Conservation (phyloP, 1,140 invertebrate species). For the Muscidifurax raptorellus region DNA sequence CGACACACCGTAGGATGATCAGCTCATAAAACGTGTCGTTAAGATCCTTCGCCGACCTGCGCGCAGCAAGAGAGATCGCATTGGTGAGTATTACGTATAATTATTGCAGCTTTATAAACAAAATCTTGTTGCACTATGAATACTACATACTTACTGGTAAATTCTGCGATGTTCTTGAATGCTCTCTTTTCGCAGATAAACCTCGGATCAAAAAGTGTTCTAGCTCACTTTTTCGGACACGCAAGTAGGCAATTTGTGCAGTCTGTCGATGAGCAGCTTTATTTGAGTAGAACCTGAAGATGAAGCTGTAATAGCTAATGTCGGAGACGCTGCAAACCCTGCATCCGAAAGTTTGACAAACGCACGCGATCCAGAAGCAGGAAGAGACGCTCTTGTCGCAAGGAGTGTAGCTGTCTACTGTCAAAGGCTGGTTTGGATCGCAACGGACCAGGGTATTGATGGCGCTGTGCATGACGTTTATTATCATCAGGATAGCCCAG, state of each 20-base stretch:
- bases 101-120: too few species aligned
- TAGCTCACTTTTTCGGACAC: neutral
- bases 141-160: neutral
- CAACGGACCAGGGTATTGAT: neutral
- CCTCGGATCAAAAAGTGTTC: neutral
- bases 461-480: neutral
- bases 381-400: neutral
- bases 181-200: neutral
- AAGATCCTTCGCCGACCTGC: neutral
- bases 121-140: too few species aligned
- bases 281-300: neutral
- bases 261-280: neutral
- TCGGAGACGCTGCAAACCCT: neutral
- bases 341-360: neutral
- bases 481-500: neutral
- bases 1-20: constrained; percentile 52
- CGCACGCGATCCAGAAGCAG: neutral
- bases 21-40: constrained; percentile 50
- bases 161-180: neutral
- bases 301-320: neutral
- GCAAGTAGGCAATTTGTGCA: neutral
- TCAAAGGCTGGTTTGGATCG: neutral
- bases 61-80: neutral
- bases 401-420: neutral
- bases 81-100: too few species aligned